Conservation (phyloP, 2,113 vertebrate species). For the Hyperopisus bebe region DNA sequence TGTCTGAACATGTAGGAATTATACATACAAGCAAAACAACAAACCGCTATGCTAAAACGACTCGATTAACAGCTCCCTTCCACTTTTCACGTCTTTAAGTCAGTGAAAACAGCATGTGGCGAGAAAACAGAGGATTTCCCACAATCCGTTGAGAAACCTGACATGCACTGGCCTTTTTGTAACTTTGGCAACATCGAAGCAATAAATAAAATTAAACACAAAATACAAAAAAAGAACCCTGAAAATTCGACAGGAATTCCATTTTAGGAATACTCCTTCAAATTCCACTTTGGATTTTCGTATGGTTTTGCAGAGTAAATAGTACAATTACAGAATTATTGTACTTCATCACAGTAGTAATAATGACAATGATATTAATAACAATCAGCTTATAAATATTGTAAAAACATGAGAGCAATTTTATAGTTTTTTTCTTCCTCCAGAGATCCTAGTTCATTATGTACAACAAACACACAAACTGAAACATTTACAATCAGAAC, state of each 20-base stretch:
- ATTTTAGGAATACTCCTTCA: neutral
- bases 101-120: neutral
- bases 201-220: conserved; percentile 39
- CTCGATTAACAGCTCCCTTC: neutral
- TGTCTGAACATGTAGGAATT: neutral
- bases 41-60: neutral
- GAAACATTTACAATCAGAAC: conserved; percentile 25
- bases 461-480: conserved; percentile 41
- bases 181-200: conserved; percentile 45
- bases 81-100: neutral
- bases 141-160: neutral
- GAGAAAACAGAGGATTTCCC: neutral
- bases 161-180: conserved; percentile 15
- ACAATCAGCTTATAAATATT: conserved; percentile 30
- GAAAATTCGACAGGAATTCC: conserved; percentile 4
- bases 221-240: conserved; percentile 2
- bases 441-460: conserved; percentile 14
- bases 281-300: neutral
- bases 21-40: neutral
- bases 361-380: conserved; percentile 43
- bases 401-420: conserved; percentile 35
- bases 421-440: conserved; percentile 32
- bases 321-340: neutral
- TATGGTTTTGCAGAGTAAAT: neutral
- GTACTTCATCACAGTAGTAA: conserved; percentile 31